Base-by-base conservation (phyloP, 1,140 invertebrate genomes). In the Rhynchophorus ferrugineus region DNA sequence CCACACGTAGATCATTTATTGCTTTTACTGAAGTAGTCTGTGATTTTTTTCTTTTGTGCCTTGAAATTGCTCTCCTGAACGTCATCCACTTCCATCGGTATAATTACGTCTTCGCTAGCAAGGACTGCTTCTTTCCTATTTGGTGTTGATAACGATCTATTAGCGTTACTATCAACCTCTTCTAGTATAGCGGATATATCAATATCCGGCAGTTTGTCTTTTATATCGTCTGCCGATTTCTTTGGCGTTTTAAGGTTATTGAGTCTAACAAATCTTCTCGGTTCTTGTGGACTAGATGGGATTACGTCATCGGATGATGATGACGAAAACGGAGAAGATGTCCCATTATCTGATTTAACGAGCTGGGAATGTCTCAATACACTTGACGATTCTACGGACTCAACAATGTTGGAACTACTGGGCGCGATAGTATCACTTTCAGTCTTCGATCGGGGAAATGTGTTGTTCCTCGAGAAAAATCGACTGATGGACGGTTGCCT, bases 401-500 rank as follows among this genome's bases (percentile, higher is more conserved):
- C 8, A 13, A 20, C 14, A 22, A 44, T 9, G 42, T 3, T 29
- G 3, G 2, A 44, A 20, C 7, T 6, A n/a, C n/a, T n/a, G n/a
- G 42, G 21, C 13, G 1, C n/a, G 7, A 13, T 3, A 20, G n/a
- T 1, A 20, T 18, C 42, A 6, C n/a, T n/a, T 3, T 38, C 13
- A 36, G 13, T 13, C 5, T 38, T 13, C 38, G 3, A 29, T 42
- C n/a, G n/a, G n/a, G n/a, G n/a, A n/a, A n/a, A n/a, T n/a, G n/a
- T n/a, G n/a, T n/a, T n/a, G n/a, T 39, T 20, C 34, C 38, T 36
- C n/a, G 14, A 21, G 16, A 63, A 58, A 54, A 55, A 63, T 19
- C 51, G 34, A 38, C 46, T 63, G 22, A 66, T 58, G 8, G 44
- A 49, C 20, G 62, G 61, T 46, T 65, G 60, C 11, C 61, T 61